Percentiles rank a stretch among this genome's conserved stretches.
Conservation (phyloP, 2,113 vertebrate genomes). For the Taurulus bubalis region DNA sequence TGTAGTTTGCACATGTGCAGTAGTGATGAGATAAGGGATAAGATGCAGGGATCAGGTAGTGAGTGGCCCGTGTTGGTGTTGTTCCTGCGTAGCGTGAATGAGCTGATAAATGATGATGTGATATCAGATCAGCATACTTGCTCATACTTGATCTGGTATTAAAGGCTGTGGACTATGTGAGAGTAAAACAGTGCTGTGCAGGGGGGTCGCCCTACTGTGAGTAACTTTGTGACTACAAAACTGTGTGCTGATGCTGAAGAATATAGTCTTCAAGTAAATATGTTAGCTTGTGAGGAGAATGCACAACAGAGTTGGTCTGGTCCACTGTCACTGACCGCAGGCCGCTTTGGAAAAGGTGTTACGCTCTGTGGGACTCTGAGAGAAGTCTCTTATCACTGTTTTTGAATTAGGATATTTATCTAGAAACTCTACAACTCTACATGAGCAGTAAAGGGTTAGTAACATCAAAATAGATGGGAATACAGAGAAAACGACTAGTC, state of each 20-base stretch:
- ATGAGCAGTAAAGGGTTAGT: background rate
- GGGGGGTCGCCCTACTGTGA: background rate
- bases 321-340: background rate
- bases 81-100: too few relatives aligned
- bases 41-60: too few relatives aligned
- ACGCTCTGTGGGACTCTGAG: background rate
- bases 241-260: too few relatives aligned
- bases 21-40: too few relatives aligned
- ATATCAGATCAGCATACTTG: too few relatives aligned
- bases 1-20: too few relatives aligned
- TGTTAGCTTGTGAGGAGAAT: background rate
- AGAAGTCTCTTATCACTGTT: background rate
- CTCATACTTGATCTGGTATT: too few relatives aligned
- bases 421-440: background rate
- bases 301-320: background rate
- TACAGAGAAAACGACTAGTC: background rate
- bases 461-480: background rate
- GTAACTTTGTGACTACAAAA: background rate
- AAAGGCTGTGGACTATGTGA: background rate
- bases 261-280: background rate
- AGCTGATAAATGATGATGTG: too few relatives aligned
- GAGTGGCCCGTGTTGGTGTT: too few relatives aligned
- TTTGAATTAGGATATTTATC: background rate
- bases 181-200: background rate
- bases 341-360: background rate